Evolutionary conservation across 2,113 vertebrate species (phyloP).

Genomic region (Scartelaos histophorus): DNA sequence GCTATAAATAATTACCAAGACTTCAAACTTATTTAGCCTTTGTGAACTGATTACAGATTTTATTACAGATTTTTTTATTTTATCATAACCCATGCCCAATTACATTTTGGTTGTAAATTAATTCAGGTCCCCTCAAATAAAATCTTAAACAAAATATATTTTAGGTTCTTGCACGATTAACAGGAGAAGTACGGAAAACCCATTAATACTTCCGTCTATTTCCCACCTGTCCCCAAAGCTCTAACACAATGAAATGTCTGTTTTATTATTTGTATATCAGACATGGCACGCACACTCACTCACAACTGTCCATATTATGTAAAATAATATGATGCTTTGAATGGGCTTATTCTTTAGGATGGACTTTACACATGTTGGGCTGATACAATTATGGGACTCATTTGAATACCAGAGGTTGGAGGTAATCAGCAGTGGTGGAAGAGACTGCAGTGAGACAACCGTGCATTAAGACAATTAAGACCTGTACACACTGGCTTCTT

Average conservation of each 20-base stretch:
- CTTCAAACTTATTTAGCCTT: too few species aligned
- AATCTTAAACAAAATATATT: too few species aligned
- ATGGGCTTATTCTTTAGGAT: conserved; percentile 19
- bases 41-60: neutral
- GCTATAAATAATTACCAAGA: too few species aligned
- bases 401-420: neutral
- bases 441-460: too few species aligned
- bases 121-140: too few species aligned
- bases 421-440: neutral
- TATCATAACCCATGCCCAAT: too few species aligned
- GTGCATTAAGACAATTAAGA: too few species aligned
- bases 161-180: too few species aligned
- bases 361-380: neutral
- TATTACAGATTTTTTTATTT: neutral
- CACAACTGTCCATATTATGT: conserved; percentile 38
- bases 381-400: neutral
- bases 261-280: conserved; percentile 1
- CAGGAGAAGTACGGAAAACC: neutral
- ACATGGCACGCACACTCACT: neutral
- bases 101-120: too few species aligned
- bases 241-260: neutral
- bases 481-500: too few species aligned
- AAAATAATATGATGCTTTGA: neutral
- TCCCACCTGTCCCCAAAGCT: neutral
- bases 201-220: neutral